A percentile compares a stretch with the other conserved stretches of the same genome.
These are phyloP conservation scores for Carlito syrichta DNA, from an alignment of 2,113 vertebrate species.

Conservation along the genomic window DNA sequence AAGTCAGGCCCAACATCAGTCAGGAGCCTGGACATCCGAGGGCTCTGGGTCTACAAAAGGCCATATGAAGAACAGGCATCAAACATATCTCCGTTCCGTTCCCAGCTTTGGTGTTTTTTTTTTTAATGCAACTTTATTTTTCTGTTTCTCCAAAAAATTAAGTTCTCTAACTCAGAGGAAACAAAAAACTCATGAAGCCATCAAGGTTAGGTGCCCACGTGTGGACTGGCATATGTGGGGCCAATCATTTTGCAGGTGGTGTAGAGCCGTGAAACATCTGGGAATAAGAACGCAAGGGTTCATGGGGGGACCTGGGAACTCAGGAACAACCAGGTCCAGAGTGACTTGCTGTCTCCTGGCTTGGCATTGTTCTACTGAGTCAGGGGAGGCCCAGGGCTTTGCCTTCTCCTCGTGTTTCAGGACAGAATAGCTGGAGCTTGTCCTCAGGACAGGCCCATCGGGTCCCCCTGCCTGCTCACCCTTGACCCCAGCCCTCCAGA, in stretches of 20 bases:
- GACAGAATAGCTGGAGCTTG: background rate
- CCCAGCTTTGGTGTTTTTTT: background rate
- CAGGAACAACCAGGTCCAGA: background rate
- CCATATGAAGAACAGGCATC: no score
- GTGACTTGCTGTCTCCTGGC: background rate
- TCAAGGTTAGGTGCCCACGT: accelerated
- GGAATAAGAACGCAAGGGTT: no score
- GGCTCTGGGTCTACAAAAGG: background rate
- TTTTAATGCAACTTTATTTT: background rate
- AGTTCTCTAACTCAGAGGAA: background rate
- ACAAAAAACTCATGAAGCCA: background rate
- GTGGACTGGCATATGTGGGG: accelerated
- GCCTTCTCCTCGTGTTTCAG: background rate
- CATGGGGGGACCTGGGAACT: background rate
- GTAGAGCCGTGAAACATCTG: background rate
- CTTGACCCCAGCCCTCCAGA: background rate
- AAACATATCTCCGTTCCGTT: background rate
- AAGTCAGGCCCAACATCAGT: background rate
- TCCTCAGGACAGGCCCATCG: accelerated
- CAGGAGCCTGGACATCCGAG: background rate
- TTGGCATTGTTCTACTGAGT: accelerated
- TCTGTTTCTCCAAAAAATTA: background rate
- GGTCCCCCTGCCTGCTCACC: slow-evolving; percentile 34
- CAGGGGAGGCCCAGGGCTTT: background rate
- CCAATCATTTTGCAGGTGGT: accelerated